phyloP scores from a whole-genome alignment of 2,888 invertebrate species.

The Dexiosoma caninum region DNA sequence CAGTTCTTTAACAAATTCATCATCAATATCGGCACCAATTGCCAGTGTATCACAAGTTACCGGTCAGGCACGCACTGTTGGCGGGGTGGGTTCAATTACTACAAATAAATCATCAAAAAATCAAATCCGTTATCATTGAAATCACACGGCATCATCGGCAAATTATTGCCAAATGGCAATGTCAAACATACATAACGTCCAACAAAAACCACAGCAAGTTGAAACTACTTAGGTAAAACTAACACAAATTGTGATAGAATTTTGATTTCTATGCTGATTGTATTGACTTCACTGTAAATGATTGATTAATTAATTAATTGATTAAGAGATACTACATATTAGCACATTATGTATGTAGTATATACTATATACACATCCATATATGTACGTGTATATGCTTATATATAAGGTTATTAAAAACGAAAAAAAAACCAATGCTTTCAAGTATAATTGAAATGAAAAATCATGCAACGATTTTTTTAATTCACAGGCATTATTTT shows the following conservation, averaged over 20 bases:
- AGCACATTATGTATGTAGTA: background rate
- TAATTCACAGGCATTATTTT: background rate
- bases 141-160: background rate
- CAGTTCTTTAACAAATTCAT: conserved; percentile 31
- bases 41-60: conserved; percentile 41
- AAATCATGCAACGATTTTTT: conserved; percentile 13
- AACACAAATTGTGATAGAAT: conserved; percentile 46
- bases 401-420: background rate
- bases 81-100: conserved; percentile 33
- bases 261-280: conserved; percentile 16
- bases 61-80: conserved; percentile 14
- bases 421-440: no score
- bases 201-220: conserved; percentile 1
- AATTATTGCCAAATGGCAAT: background rate
- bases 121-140: conserved; percentile 61
- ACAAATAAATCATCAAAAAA: conserved; percentile 60
- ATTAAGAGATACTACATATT: no score
- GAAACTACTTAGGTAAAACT: conserved; percentile 5
- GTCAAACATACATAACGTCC: background rate
- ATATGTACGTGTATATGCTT: no score
- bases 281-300: conserved; percentile 20
- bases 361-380: no score
- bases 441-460: background rate
- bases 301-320: background rate
- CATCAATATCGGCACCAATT: conserved; percentile 58